These are phyloP conservation scores for Eriosoma lanigerum DNA, from an alignment of 1,140 invertebrate genomes.

Conservation along the genomic window DNA sequence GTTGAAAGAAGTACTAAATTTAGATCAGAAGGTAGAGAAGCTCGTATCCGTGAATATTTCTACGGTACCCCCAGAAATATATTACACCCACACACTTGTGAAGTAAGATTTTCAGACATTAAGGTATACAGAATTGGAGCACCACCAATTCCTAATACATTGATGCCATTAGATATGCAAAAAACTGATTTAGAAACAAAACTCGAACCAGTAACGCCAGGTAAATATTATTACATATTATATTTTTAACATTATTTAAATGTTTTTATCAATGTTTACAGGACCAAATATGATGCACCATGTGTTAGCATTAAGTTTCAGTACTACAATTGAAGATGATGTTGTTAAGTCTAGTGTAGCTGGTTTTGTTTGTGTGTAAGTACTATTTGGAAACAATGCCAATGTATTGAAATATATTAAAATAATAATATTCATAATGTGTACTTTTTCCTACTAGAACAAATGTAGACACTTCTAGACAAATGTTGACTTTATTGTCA, in stretches of 20 bases:
- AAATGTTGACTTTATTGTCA: constrained; percentile 84
- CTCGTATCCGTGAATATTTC: constrained; percentile 89
- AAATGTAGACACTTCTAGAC: constrained; percentile 83
- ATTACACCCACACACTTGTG: constrained; percentile 89
- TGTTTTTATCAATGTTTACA: constrained; percentile 52
- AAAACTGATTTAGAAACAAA: constrained; percentile 90
- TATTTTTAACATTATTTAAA: neutral
- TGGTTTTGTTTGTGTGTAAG: constrained; percentile 93
- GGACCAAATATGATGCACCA: constrained; percentile 80
- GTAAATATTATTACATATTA: constrained; percentile 56
- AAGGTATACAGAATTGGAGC: constrained; percentile 94
- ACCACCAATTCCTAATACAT: constrained; percentile 87
- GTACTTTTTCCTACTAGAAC: constrained; percentile 68
- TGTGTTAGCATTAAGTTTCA: constrained; percentile 83
- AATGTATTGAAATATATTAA: neutral
- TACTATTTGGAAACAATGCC: constrained; percentile 56
- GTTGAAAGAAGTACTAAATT: constrained; percentile 77
- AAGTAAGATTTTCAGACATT: constrained; percentile 83
- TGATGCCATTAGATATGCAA: constrained; percentile 94
- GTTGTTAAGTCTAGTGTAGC: constrained; percentile 86
- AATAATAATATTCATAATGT: neutral
- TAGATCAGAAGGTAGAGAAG: constrained; percentile 75
- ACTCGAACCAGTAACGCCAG: constrained; percentile 77
- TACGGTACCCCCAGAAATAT: constrained; percentile 78
- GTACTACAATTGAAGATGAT: constrained; percentile 73